Conservation (phyloP, 2,888 invertebrate species). For the Drosophila multiciliata region DNA sequence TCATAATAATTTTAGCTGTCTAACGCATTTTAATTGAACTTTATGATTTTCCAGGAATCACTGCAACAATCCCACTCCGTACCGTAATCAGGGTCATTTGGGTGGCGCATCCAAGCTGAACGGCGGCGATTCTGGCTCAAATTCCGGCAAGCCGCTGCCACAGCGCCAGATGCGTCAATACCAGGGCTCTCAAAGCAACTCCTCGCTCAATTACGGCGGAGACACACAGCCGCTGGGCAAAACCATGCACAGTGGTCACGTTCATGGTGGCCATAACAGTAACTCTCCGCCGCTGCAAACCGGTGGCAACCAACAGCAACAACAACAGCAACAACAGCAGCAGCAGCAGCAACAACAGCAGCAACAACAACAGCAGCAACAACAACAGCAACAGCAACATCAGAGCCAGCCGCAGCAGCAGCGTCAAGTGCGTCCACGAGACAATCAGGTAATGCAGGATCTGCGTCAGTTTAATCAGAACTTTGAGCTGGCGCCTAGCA, state of each 20-base stretch:
- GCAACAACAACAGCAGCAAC: slow-evolving; percentile 46
- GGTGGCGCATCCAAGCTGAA: slow-evolving; percentile 82
- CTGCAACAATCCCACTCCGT: slow-evolving; percentile 71
- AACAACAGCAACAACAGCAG: slow-evolving; percentile 32
- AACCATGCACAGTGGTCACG: slow-evolving; percentile 79
- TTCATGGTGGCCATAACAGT: slow-evolving; percentile 73
- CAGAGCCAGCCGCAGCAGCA: slow-evolving; percentile 63
- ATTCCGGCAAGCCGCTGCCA: slow-evolving; percentile 80
- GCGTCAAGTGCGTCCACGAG: slow-evolving; percentile 81
- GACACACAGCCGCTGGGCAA: slow-evolving; percentile 73
- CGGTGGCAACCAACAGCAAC: slow-evolving; percentile 47
- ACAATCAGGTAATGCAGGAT: slow-evolving; percentile 85
- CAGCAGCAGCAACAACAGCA: slow-evolving; percentile 31
- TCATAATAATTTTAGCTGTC: neutral
- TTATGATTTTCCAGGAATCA: neutral
- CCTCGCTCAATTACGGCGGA: slow-evolving; percentile 77
- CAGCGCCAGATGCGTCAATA: slow-evolving; percentile 83
- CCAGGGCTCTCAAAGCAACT: slow-evolving; percentile 77
- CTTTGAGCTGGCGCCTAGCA: slow-evolving; percentile 88
- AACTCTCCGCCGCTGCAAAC: slow-evolving; percentile 80
- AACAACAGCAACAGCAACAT: slow-evolving; percentile 42
- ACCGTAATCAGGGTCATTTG: slow-evolving; percentile 78
- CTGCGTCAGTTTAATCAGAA: slow-evolving; percentile 92
- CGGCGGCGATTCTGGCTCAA: slow-evolving; percentile 81
- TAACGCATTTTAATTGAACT: neutral